A percentile compares a stretch with the other conserved stretches of the same genome.
phyloP scores from a whole-genome alignment of 2,113 vertebrate genomes.

The Ictalurus furcatus region DNA sequence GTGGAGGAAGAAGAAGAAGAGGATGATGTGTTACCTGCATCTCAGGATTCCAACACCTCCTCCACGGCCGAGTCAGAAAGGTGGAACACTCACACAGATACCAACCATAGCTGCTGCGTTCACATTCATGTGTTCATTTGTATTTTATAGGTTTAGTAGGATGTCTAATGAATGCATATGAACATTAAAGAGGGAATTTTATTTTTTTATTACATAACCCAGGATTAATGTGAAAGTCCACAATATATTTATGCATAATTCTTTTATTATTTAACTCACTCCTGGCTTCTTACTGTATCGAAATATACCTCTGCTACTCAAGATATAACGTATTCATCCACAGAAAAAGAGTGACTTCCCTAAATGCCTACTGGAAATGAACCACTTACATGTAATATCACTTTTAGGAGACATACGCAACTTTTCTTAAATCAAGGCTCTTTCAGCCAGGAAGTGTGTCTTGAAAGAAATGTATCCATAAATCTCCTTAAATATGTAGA shows the following conservation, averaged over 20 bases:
- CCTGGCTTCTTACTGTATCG: neutral
- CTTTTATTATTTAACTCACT: neutral
- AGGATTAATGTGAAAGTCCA: neutral
- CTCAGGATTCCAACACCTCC: conserved; percentile 78
- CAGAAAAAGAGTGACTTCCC: neutral
- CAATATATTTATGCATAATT: neutral
- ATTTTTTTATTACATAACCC: neutral
- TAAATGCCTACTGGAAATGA: neutral
- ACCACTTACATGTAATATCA: neutral
- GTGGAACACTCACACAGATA: conserved; percentile 43
- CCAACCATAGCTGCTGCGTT: neutral
- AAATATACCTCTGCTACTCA: neutral
- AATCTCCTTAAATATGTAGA: too few species aligned
- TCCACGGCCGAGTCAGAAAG: conserved; percentile 77
- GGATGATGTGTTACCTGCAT: conserved; percentile 60
- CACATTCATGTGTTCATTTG: neutral
- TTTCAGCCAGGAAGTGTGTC: neutral
- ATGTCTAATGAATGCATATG: neutral
- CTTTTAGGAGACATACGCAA: neutral
- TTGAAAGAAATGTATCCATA: neutral
- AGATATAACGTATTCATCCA: neutral
- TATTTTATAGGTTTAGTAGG: neutral
- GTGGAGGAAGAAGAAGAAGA: conserved; percentile 59
- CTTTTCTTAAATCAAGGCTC: neutral
- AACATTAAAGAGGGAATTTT: neutral